Evolutionary conservation across 2,888 invertebrate genomes (phyloP).

Genomic region (Spialia ferax): DNA sequence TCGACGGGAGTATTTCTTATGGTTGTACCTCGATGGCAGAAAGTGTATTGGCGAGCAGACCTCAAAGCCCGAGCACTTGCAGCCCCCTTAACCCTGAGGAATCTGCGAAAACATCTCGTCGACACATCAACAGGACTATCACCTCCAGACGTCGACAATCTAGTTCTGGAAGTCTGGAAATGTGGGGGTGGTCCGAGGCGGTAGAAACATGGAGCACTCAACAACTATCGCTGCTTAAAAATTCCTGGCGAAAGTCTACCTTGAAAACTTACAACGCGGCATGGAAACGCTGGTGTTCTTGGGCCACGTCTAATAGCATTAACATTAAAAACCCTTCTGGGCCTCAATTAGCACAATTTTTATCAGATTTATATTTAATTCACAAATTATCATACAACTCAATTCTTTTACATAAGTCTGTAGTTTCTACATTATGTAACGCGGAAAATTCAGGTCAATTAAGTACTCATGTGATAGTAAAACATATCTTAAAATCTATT

Average conservation of each 20-base stretch:
- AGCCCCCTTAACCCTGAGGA: conserved; percentile 33
- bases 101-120: conserved; percentile 17
- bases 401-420: conserved; percentile 45
- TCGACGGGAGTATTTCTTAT: conserved; percentile 44
- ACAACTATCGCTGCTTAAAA: conserved; percentile 9
- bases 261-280: conserved; percentile 35
- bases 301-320: conserved; percentile 18
- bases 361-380: conserved; percentile 36
- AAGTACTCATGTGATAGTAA: conserved; percentile 39
- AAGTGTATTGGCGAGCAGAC: conserved; percentile 47
- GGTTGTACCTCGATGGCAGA: conserved; percentile 45
- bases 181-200: conserved; percentile 31
- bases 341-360: conserved; percentile 24
- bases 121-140: conserved; percentile 26
- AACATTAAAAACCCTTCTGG: conserved; percentile 25
- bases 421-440: conserved; percentile 43
- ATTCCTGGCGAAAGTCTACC: conserved; percentile 36
- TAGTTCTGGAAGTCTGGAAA: conserved; percentile 34
- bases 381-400: conserved; percentile 44
- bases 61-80: conserved; percentile 41
- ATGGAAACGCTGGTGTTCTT: conserved; percentile 34
- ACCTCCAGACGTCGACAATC: conserved; percentile 10
- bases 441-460: conserved; percentile 23
- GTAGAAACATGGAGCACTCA: not conserved
- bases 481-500: conserved; percentile 43